Base-by-base conservation (phyloP, 2,888 invertebrate genomes). In the Uloborus plumipes region DNA sequence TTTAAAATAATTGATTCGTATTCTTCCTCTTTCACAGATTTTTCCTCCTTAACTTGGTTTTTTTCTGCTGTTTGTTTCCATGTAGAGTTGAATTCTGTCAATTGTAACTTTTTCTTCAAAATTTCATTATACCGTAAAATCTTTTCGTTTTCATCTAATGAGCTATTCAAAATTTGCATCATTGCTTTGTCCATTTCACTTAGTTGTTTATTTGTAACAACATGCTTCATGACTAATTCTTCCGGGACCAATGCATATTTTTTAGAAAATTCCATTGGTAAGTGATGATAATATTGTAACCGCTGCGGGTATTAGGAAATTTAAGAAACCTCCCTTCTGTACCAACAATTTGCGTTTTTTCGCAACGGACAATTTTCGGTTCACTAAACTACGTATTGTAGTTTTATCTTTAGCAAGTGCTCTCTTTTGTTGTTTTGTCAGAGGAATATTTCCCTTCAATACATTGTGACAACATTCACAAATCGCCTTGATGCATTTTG, bases 261-360 rank as follows among this genome's bases (percentile, higher is more conserved):
- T 53, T 55, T 69, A 69, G 55, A 53, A 39, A n/a, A 31, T n/a
- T 69, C 69, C 69, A 69, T 69, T 20, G 15, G 55, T 16, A 31
- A 69, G 55, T 4, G 16, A 31, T 26, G 55, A 31, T 13, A 69
- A 16, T 6, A n/a, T 55, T 11, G 3, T 55, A 7, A 69, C 9
- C 31, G 69, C 55, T 2, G 69, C 69, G 7, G 53, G 53, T n/a
- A n/a, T n/a, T n/a, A n/a, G n/a, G n/a, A n/a, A n/a, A n/a, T n/a
- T n/a, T n/a, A n/a, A n/a, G n/a, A 14, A 69, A 9, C 69, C 69
- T 11, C 69, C 55, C 13, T 55, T 53, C 39, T 69, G 69, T 9
- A 55, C 22, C 1, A 69, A 1, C 2, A 53, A 13, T 18, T 69
- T 22, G 0, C n/a, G 26, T 26, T 55, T 69, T n/a, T 0, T 55